Evolutionary conservation across 2,888 invertebrate species (phyloP).

Genomic region (Pseudococcus jackbeardsleyi): DNA sequence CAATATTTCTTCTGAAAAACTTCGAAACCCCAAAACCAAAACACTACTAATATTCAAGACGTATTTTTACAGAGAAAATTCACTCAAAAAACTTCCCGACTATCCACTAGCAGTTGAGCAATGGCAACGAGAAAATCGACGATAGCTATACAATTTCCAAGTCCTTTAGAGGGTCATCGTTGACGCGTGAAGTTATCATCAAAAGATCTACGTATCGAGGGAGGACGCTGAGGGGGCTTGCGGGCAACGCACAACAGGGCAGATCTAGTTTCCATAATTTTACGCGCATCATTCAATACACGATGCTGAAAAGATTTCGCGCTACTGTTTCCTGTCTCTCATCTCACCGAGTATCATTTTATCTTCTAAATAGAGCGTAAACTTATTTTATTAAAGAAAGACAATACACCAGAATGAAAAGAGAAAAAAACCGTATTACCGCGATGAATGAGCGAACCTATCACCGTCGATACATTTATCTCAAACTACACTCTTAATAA

Average conservation of each 20-base stretch:
- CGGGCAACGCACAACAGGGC: background rate
- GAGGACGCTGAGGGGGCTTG: background rate
- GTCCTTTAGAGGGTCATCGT: slow-evolving; percentile 27
- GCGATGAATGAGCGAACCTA: background rate
- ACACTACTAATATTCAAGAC: too few relatives aligned
- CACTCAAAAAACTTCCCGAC: background rate
- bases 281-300: slow-evolving; percentile 29
- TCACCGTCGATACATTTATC: background rate
- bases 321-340: slow-evolving; percentile 3
- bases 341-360: slow-evolving; percentile 1
- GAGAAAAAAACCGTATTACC: background rate
- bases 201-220: background rate
- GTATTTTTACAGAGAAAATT: background rate
- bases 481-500: background rate
- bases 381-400: slow-evolving; percentile 2
- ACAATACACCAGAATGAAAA: background rate
- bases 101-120: background rate
- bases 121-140: background rate
- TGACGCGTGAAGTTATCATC: slow-evolving; percentile 22
- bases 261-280: slow-evolving; percentile 40
- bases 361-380: slow-evolving; percentile 37
- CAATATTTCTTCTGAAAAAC: too few relatives aligned
- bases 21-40: too few relatives aligned
- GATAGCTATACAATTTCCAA: background rate
- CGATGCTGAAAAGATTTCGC: slow-evolving; percentile 24